Evolutionary conservation across 2,113 vertebrate species (phyloP), one percentile per base, ranked within the genome.

Genomic region (Sorex araneus): DNA sequence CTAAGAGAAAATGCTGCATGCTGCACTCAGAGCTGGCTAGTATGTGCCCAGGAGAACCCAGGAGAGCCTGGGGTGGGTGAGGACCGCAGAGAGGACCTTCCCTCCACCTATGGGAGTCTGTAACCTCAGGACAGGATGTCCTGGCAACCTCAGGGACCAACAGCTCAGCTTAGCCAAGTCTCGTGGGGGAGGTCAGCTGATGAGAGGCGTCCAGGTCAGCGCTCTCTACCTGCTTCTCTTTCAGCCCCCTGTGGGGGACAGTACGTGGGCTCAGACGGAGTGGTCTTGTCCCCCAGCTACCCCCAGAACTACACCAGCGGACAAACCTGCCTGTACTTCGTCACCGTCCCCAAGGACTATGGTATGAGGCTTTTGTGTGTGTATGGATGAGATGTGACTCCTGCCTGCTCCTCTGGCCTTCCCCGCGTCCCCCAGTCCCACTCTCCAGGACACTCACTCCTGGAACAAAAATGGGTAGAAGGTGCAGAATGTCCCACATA

Each of bases 171-270:
- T 11, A 36, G 3, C 54, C 84, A 34, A 60, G 13, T 60, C 30
- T 47, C 3, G 0, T 40, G 78, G 12, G 1, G 9, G 15, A 0
- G 13, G 8, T 4, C 34, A 75, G 40, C 50, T 67, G 30, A 12
- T 23, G 23, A 69, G 75, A 84, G 28, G 16, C 36, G 36, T 71
- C 27, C 12, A 25, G 18, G 63, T 32, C 60, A 95, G 84, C 70
- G 81, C 1, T 36, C 12, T 79, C 60, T 47, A 0, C 78, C 66
- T 25, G 13, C 0, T 95, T 97, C 27, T 95, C 82, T 94, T 96
- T 40, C 97, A 99, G 99, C 99, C 28, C 99, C 98, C 12, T 99
- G 99, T 64, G 99, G 99, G 12, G 99, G 99, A 84, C 99, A 99
- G 97, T 99, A 99, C 96, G 98, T 98, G 0, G 99, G 99, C 69